Base-by-base conservation (phyloP, 2,797 vertebrate species). In the Sebastes taczanowskii region DNA sequence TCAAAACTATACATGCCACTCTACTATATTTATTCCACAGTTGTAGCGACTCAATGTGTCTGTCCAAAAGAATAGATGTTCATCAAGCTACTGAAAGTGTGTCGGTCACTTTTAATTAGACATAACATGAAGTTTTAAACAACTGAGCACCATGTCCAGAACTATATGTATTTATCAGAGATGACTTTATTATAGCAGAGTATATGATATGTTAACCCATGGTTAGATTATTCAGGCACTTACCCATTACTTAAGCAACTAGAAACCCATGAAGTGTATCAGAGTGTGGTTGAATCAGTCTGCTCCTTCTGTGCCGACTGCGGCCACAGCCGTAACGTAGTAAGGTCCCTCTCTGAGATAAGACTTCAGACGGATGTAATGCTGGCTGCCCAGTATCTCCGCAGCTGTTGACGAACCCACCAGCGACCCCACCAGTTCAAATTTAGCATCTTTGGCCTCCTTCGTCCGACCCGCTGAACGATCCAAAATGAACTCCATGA, bases 401-500 rank as follows among this genome's bases (percentile, higher is more conserved):
- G 95, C 93, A 0, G 95, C 91, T 14, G 95, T 97, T 9, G 97
- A 96, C 0, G 97, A 98, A 87, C 92, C 95, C 80, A 96, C 95
- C 10, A 99, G 95, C 0, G 96, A 94, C 83, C 97, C 97, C 35
- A 99, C 97, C 71, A 99, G 97, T 90, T 97, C 97, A 0, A 97
- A 99, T 84, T 99, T 99, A 46, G 97, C 96, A 71, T 99, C 98
- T 88, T 99, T 99, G 0, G 96, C 97, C 77, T 97, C 95, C 92
- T 99, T 99, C 52, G 97, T 97, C 34, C 92, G 96, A 64, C 97
- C 97, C 25, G 96, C 95, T 0, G 97, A 97, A 42, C 98, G 96
- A 90, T 99, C 97, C 83, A 99, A 89, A 9, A 99, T 16, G 60
- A 98, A 99, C 90, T 99, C 98, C 94, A 99, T 95, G 74, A 99